A percentile compares a stretch with the other conserved stretches of the same genome.
Conservation (phyloP, 2,113 vertebrate species). For the Prionailurus bengalensis region DNA sequence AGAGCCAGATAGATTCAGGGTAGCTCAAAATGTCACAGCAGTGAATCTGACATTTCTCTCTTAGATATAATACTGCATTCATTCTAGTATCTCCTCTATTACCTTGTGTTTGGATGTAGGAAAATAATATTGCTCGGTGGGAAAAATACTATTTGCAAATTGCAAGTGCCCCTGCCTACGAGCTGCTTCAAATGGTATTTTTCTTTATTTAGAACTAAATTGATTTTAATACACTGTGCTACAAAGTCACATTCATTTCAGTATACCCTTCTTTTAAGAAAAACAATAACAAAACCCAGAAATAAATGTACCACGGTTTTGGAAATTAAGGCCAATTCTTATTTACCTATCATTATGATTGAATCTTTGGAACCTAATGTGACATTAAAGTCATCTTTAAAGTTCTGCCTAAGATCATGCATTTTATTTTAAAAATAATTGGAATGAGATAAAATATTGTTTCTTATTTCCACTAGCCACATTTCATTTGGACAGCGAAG, state of each 20-base stretch:
- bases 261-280: conserved; percentile 6
- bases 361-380: not conserved
- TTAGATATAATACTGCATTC: not conserved
- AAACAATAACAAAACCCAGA: not conserved
- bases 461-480: not conserved
- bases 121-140: not conserved
- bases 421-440: conserved; percentile 4
- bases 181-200: not conserved
- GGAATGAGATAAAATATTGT: not conserved
- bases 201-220: not conserved
- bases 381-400: conserved; percentile 4
- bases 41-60: not conserved
- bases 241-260: not conserved
- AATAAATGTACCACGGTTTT: not conserved
- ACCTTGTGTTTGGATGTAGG: not conserved
- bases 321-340: conserved; percentile 13
- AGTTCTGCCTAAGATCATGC: not conserved
- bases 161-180: not conserved
- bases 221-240: not conserved
- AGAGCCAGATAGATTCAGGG: not conserved
- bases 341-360: not conserved
- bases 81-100: not conserved
- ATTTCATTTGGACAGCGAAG: not conserved
- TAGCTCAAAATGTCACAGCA: not conserved
- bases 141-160: not conserved